Evolutionary conservation across 2,888 invertebrate genomes (phyloP).

Genomic region (Polietes domitor): DNA sequence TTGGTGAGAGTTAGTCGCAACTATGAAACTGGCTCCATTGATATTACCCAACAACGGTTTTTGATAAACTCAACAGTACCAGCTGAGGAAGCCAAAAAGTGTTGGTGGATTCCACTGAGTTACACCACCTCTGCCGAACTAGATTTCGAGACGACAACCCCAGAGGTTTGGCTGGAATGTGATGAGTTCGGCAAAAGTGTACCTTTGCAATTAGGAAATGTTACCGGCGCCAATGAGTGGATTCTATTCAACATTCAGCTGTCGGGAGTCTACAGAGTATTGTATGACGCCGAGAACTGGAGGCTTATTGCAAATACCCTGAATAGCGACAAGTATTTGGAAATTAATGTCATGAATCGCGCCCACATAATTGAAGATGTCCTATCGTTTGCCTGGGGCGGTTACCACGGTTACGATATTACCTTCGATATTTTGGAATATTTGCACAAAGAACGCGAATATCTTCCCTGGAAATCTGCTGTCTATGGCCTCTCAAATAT

Average conservation of each 20-base stretch:
- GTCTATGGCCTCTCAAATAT: constrained; percentile 82
- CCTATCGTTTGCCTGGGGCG: constrained; percentile 85
- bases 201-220: constrained; percentile 79
- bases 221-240: constrained; percentile 83
- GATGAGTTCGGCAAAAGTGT: too few relatives aligned
- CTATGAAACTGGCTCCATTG: constrained; percentile 82
- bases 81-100: constrained; percentile 72
- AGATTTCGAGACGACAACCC: constrained; percentile 82
- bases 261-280: too few relatives aligned
- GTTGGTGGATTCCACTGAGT: constrained; percentile 86
- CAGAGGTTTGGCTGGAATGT: constrained; percentile 83
- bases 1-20: constrained; percentile 86
- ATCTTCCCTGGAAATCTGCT: constrained; percentile 82
- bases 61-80: constrained; percentile 75
- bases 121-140: constrained; percentile 81
- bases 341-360: constrained; percentile 85
- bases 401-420: too few relatives aligned
- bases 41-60: too few relatives aligned
- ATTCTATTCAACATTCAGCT: constrained; percentile 87
- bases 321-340: constrained; percentile 82
- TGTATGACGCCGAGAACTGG: too few relatives aligned
- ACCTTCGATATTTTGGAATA: too few relatives aligned
- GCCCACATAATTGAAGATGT: constrained; percentile 93
- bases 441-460: constrained; percentile 80
- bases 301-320: constrained; percentile 84